Evolutionary conservation across 2,797 vertebrate genomes (phyloP).

Genomic region (Gadopsis marmoratus): DNA sequence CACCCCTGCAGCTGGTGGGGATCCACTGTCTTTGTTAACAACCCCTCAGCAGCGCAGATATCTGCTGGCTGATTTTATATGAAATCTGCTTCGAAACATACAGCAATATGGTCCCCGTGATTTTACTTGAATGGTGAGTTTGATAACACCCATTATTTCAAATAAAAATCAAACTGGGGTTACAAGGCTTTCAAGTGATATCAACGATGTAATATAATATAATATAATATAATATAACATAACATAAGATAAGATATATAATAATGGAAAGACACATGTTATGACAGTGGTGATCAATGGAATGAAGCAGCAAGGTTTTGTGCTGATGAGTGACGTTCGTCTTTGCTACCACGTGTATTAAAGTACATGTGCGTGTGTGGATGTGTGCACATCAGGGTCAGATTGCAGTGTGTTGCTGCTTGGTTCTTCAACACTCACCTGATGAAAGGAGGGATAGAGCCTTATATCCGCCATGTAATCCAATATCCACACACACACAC

Average conservation of each 20-base stretch:
- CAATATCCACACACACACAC: constrained; percentile 52
- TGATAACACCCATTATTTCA: constrained; percentile 2
- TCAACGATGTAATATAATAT: constrained; percentile 4
- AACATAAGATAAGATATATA: too few species aligned
- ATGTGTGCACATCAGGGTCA: constrained; percentile 54
- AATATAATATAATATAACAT: too few species aligned
- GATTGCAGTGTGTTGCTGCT: constrained; percentile 61
- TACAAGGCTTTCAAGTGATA: neutral
- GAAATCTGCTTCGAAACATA: neutral
- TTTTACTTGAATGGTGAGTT: constrained; percentile 10
- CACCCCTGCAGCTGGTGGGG: constrained; percentile 2
- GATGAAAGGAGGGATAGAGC: constrained; percentile 75
- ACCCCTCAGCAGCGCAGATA: neutral
- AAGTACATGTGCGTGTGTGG: constrained; percentile 31
- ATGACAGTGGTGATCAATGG: constrained; percentile 37
- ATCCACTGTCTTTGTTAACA: constrained; percentile 5
- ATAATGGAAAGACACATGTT: constrained; percentile 6
- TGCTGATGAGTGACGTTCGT: constrained; percentile 35
- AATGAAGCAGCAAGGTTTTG: constrained; percentile 54
- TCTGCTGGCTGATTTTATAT: neutral
- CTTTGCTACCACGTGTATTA: constrained; percentile 46
- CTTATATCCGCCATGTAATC: constrained; percentile 70
- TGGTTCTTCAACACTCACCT: constrained; percentile 73
- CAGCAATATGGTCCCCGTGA: neutral
- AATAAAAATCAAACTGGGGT: constrained; percentile 8